Evolutionary conservation across 2,113 vertebrate genomes (phyloP).

Genomic region (Elaphurus davidianus): DNA sequence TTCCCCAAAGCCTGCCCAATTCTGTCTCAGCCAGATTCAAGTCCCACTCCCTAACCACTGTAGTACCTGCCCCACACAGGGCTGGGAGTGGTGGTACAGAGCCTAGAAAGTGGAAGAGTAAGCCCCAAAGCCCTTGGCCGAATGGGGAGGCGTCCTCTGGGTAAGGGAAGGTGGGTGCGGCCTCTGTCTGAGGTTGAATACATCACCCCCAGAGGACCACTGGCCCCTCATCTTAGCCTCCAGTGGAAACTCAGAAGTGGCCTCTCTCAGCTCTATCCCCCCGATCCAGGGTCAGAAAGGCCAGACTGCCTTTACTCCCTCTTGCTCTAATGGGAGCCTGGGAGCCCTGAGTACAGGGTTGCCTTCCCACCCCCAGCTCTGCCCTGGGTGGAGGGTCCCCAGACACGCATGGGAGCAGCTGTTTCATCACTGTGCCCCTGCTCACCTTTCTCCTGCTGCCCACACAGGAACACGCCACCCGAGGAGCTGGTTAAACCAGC

Average conservation of each 20-base stretch:
- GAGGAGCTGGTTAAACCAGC: slow-evolving; percentile 67
- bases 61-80: background rate
- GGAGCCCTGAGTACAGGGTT: background rate
- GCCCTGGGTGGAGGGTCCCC: background rate
- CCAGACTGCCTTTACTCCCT: background rate
- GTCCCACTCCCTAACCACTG: background rate
- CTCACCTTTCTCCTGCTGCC: background rate
- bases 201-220: background rate
- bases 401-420: background rate
- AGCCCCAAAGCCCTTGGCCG: background rate
- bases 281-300: background rate
- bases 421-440: background rate
- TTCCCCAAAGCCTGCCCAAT: background rate
- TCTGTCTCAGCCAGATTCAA: background rate
- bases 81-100: background rate
- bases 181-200: background rate
- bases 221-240: background rate
- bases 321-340: background rate
- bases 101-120: background rate
- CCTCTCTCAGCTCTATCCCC: background rate
- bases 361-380: background rate
- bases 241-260: background rate
- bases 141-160: too few relatives aligned
- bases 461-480: background rate
- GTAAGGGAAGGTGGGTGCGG: background rate